A percentile compares a stretch with the other conserved stretches of the same genome.
These are phyloP conservation scores for Varroa destructor DNA, from an alignment of 1,140 invertebrate species.

Conservation along the genomic window DNA sequence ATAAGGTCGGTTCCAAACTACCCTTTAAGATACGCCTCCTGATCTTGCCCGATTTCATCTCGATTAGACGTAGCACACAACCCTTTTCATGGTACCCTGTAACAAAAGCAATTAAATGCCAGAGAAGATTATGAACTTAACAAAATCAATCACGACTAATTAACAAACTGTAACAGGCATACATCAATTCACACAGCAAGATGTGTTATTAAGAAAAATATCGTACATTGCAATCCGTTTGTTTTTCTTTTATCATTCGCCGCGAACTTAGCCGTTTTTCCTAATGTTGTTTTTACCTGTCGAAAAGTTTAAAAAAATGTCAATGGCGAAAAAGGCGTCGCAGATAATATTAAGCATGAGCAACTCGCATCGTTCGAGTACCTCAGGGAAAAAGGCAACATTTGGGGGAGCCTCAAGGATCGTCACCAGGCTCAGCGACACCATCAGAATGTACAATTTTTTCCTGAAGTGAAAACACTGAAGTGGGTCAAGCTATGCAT, in stretches of 20 bases:
- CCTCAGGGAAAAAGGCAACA: not conserved
- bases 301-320: slow-evolving; percentile 11
- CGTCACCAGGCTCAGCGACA: not conserved
- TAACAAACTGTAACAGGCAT: no score
- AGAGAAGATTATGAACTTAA: no score
- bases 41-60: not conserved
- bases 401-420: slow-evolving; percentile 1
- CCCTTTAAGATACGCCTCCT: not conserved
- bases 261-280: no score
- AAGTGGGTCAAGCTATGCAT: no score
- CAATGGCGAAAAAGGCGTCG: slow-evolving; percentile 3
- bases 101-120: not conserved
- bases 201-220: no score
- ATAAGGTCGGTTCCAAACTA: slow-evolving; percentile 6
- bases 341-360: not conserved
- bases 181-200: no score
- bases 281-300: not conserved
- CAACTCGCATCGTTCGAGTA: not conserved
- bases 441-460: not conserved
- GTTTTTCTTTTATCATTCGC: no score
- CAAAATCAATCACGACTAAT: no score
- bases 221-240: no score
- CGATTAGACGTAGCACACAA: not conserved
- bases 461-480: not conserved
- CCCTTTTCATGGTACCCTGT: not conserved